phyloP scores from a whole-genome alignment of 2,113 vertebrate species.

The Sardina pilchardus region DNA sequence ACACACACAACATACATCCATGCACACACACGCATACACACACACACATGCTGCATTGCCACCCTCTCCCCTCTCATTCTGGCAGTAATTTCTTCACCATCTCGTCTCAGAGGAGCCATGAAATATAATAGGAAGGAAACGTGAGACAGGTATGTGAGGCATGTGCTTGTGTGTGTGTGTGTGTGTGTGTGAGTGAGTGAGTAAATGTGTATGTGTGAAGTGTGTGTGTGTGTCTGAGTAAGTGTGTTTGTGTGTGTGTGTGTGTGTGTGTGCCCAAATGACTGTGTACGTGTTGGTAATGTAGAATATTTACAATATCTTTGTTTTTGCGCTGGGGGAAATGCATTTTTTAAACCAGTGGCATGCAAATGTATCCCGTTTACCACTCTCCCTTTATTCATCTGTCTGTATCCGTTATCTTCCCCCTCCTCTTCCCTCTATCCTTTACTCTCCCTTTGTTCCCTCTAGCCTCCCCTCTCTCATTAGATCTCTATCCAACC shows the following conservation, averaged over 20 bases:
- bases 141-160: slow-evolving; percentile 27
- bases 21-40: neutral
- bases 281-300: neutral
- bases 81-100: slow-evolving; percentile 26
- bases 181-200: neutral
- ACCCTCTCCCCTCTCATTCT: slow-evolving; percentile 8
- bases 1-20: neutral
- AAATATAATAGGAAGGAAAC: slow-evolving; percentile 23
- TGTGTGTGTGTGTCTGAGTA: slow-evolving; percentile 21
- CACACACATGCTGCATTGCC: neutral
- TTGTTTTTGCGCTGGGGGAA: neutral
- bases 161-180: neutral
- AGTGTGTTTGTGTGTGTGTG: neutral
- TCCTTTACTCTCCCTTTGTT: slow-evolving; percentile 15
- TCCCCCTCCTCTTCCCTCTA: neutral
- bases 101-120: slow-evolving; percentile 23
- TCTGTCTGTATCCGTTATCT: neutral
- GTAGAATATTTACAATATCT: neutral
- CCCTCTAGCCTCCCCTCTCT: slow-evolving; percentile 34
- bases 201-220: neutral
- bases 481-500: slow-evolving; percentile 56
- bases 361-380: neutral
- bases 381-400: neutral
- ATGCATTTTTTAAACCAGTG: neutral
- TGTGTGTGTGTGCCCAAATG: slow-evolving; percentile 12